Conservation (phyloP, 2,888 invertebrate species). For the Agonopterix heracliana region DNA sequence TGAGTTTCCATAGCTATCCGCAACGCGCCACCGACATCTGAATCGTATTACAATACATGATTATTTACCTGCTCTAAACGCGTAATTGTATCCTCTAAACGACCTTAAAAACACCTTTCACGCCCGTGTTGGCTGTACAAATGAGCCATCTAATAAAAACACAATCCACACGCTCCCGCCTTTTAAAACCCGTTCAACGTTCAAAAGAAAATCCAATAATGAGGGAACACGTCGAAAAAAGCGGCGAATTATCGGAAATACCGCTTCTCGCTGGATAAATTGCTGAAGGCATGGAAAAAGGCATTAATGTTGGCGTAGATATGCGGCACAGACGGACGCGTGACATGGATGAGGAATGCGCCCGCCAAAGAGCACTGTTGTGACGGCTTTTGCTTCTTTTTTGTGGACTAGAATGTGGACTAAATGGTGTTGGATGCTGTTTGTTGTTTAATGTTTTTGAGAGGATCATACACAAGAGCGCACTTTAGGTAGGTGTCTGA, state of each 20-base stretch:
- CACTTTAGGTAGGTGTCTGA: no score
- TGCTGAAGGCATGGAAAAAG: slow-evolving; percentile 12
- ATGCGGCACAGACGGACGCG: slow-evolving; percentile 11
- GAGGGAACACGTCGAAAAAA: slow-evolving; percentile 14
- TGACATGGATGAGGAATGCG: slow-evolving; percentile 13
- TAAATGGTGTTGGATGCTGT: not conserved
- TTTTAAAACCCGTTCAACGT: slow-evolving; percentile 11
- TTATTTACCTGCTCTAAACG: no score
- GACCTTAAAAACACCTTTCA: no score
- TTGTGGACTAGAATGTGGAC: no score
- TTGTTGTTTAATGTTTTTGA: not conserved
- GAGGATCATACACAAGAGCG: not conserved
- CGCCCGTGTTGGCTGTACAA: no score
- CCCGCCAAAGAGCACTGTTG: not conserved
- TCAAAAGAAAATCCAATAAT: slow-evolving; percentile 15
- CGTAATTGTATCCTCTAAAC: no score
- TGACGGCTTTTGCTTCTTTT: not conserved
- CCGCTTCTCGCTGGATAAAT: slow-evolving; percentile 6
- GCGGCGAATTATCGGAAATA: slow-evolving; percentile 13
- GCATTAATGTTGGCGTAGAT: slow-evolving; percentile 13
- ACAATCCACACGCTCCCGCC: slow-evolving; percentile 1
- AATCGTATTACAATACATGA: no score
- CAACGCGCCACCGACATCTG: no score
- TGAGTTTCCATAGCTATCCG: no score
- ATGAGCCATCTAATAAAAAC: not conserved